These are phyloP conservation scores for Drosophila sp. DNA, from an alignment of 1,140 invertebrate species.

Conservation along the genomic window DNA sequence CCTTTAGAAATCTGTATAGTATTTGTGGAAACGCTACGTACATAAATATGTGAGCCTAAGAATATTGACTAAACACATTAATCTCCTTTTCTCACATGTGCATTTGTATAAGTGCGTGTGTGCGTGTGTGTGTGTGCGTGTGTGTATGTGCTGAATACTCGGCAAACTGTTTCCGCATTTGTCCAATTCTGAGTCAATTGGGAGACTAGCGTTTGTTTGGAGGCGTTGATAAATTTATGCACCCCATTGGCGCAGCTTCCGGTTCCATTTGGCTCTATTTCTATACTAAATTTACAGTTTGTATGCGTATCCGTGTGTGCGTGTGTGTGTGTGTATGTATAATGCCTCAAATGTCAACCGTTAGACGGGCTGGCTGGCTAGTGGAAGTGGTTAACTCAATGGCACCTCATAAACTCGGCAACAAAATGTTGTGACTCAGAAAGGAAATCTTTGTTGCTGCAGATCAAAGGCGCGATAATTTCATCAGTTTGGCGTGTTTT, in stretches of 20 bases:
- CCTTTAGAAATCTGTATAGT: too few relatives aligned
- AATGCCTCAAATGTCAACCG: conserved; percentile 39
- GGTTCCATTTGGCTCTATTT: conserved; percentile 37
- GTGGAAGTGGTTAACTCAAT: conserved; percentile 31
- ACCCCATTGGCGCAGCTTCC: conserved; percentile 70
- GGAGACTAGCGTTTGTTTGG: conserved; percentile 31
- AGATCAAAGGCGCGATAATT: conserved; percentile 33
- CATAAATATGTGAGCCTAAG: too few relatives aligned
- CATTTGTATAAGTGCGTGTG: too few relatives aligned
- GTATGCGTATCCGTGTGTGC: background rate
- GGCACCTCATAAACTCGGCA: conserved; percentile 47
- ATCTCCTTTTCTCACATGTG: too few relatives aligned
- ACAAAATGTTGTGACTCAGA: conserved; percentile 12
- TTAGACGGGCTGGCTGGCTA: conserved; percentile 12
- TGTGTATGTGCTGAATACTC: background rate
- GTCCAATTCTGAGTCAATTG: conserved; percentile 42
- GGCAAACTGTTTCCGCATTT: conserved; percentile 53
- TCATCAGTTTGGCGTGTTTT: conserved; percentile 13
- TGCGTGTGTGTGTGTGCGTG: too few relatives aligned
- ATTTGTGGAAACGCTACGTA: too few relatives aligned
- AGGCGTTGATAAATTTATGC: conserved; percentile 81
- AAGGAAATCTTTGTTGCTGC: conserved; percentile 30
- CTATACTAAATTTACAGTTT: background rate
- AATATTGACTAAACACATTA: too few relatives aligned
- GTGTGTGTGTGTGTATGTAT: background rate